A percentile compares a stretch with the other conserved stretches of the same genome.
Conservation (phyloP, 2,888 invertebrate genomes). For the Cinara cedri region DNA sequence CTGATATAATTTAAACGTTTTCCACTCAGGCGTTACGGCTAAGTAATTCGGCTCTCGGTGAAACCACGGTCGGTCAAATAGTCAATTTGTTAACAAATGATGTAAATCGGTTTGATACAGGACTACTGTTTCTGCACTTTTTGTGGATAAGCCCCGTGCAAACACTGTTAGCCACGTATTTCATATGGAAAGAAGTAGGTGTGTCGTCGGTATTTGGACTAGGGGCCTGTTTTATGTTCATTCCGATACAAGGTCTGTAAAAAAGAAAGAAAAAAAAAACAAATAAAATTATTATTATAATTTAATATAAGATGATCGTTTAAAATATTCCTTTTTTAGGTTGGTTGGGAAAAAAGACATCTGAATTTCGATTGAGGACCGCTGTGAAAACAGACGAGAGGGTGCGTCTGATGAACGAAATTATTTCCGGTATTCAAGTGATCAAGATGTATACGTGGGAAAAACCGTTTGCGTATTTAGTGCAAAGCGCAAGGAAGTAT, state of each 20-base stretch:
- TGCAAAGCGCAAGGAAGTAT: slow-evolving; percentile 76
- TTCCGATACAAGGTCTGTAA: slow-evolving; percentile 60
- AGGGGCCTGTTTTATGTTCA: slow-evolving; percentile 58
- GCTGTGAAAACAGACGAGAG: slow-evolving; percentile 89
- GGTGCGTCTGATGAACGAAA: slow-evolving; percentile 89
- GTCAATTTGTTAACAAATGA: slow-evolving; percentile 69
- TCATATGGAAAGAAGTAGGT: slow-evolving; percentile 59
- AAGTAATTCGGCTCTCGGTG: slow-evolving; percentile 61
- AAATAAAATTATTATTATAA: no score
- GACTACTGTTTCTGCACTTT: slow-evolving; percentile 66
- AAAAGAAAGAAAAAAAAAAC: slow-evolving; percentile 63
- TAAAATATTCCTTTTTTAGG: slow-evolving; percentile 65
- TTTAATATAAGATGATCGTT: no score
- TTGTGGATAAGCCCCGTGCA: slow-evolving; percentile 67
- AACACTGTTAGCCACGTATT: slow-evolving; percentile 63
- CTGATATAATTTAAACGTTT: no score
- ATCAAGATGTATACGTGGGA: slow-evolving; percentile 95
- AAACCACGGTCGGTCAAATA: slow-evolving; percentile 68
- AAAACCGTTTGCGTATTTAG: slow-evolving; percentile 77
- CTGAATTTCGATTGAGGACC: slow-evolving; percentile 76
- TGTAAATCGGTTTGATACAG: slow-evolving; percentile 67
- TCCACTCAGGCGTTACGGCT: slow-evolving; percentile 62
- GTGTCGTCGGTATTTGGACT: slow-evolving; percentile 59
- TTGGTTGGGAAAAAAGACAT: slow-evolving; percentile 77
- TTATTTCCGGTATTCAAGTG: slow-evolving; percentile 82